Conservation (phyloP, 2,797 vertebrate genomes). For the Eidolon dupreanum region DNA sequence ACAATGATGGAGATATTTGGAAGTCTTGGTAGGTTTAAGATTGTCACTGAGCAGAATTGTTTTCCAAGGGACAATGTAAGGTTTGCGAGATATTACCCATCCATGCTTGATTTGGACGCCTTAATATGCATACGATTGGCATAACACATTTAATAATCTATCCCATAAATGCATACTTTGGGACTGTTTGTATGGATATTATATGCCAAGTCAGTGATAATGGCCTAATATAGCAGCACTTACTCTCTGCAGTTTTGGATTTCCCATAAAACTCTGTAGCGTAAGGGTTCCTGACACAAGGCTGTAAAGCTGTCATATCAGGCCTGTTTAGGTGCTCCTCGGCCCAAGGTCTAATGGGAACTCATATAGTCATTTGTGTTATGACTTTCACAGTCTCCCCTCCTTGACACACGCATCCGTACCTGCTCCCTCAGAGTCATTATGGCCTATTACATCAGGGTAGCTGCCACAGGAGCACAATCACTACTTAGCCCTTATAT, state of each 20-base stretch:
- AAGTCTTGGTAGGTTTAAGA: neutral
- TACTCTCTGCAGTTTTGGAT: neutral
- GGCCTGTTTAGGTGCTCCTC: constrained; percentile 35
- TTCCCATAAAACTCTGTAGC: constrained; percentile 37
- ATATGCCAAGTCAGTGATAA: neutral
- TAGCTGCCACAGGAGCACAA: constrained; percentile 8
- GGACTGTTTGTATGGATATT: neutral
- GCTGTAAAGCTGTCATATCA: constrained; percentile 40
- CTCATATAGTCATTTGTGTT: constrained; percentile 56
- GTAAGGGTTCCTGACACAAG: constrained; percentile 40
- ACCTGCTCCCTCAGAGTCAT: constrained; percentile 24
- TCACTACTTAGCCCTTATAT: constrained; percentile 12
- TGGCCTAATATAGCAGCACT: neutral
- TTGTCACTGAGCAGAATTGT: neutral
- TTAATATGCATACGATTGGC: constrained; percentile 20
- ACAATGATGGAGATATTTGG: neutral
- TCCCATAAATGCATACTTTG: neutral
- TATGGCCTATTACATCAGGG: constrained; percentile 75
- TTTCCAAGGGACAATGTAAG: neutral
- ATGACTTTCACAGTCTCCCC: neutral
- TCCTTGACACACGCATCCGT: neutral
- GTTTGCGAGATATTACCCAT: neutral
- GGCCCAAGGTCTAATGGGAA: constrained; percentile 61
- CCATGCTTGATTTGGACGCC: constrained; percentile 34
- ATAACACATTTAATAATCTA: neutral